Evolutionary conservation across 2,113 vertebrate species (phyloP).

Genomic region (Octodon degus): DNA sequence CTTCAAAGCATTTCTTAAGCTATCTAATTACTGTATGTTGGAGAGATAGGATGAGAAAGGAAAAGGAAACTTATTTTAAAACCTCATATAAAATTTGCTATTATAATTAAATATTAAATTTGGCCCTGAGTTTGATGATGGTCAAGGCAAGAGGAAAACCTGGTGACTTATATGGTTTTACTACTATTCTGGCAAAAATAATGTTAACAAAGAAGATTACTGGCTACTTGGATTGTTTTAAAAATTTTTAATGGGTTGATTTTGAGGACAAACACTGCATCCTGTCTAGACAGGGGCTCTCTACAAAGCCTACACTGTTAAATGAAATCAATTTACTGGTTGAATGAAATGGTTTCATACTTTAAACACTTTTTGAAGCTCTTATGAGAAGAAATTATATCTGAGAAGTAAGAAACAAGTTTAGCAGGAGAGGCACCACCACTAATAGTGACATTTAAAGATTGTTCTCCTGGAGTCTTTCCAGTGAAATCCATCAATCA

Average conservation of each 20-base stretch:
- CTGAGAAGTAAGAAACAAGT: conserved; percentile 40
- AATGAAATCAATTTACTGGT: background rate
- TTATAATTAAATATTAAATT: conserved; percentile 27
- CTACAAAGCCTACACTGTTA: background rate
- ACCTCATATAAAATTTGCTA: conserved; percentile 2
- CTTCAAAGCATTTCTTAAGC: background rate
- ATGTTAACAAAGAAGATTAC: conserved; percentile 11
- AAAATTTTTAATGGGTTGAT: background rate
- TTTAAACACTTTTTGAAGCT: conserved; percentile 57
- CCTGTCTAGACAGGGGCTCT: background rate
- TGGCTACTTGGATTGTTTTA: background rate
- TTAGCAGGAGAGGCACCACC: background rate
- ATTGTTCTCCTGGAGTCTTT: conserved; percentile 13
- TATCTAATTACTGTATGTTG: background rate
- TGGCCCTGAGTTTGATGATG: conserved; percentile 35
- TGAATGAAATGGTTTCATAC: conserved; percentile 45
- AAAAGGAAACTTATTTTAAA: conserved; percentile 26
- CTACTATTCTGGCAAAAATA: conserved; percentile 39
- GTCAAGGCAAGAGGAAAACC: conserved; percentile 29
- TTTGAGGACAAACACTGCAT: background rate
- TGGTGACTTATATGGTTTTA: conserved; percentile 1
- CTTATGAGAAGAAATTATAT: conserved; percentile 26
- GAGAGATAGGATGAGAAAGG: background rate
- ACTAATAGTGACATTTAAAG: background rate
- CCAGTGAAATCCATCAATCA: background rate